A percentile compares a stretch with the other conserved stretches of the same genome.
Evolutionary conservation across 1,140 invertebrate species (phyloP).

Genomic region (Papilio polytes): DNA sequence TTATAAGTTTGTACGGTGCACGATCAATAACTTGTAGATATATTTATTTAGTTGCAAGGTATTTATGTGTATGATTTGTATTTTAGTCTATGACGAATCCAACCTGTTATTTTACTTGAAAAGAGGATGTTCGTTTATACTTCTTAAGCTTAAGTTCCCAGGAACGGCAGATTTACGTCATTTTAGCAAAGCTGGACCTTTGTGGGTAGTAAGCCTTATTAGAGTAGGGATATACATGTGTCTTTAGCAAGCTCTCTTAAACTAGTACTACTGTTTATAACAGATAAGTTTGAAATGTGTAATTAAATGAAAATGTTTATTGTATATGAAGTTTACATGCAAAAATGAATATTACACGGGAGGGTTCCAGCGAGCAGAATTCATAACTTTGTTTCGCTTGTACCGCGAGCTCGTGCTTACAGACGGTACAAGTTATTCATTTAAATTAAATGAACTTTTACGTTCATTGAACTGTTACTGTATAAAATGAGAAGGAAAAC

Average conservation of each 20-base stretch:
- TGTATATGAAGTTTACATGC: neutral
- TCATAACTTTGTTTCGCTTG: constrained; percentile 9
- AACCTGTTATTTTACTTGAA: no score
- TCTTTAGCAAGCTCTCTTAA: no score
- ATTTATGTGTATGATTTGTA: neutral
- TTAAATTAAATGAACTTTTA: constrained; percentile 13
- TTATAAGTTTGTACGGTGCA: constrained; percentile 19
- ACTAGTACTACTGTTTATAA: no score
- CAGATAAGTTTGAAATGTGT: neutral
- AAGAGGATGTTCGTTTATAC: no score
- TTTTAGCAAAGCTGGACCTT: no score
- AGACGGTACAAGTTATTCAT: constrained; percentile 7
- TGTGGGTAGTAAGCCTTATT: no score
- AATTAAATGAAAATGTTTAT: neutral
- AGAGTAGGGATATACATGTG: no score
- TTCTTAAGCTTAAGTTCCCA: no score
- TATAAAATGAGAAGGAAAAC: neutral
- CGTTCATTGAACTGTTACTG: constrained; percentile 10
- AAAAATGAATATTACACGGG: neutral
- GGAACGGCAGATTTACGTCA: no score
- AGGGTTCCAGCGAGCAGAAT: neutral
- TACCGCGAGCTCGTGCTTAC: neutral
- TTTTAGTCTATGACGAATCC: no score
- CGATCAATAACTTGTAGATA: neutral
- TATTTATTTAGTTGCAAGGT: neutral